phyloP scores from a whole-genome alignment of 2,113 vertebrate genomes.

The Atlantisia rogersi region DNA sequence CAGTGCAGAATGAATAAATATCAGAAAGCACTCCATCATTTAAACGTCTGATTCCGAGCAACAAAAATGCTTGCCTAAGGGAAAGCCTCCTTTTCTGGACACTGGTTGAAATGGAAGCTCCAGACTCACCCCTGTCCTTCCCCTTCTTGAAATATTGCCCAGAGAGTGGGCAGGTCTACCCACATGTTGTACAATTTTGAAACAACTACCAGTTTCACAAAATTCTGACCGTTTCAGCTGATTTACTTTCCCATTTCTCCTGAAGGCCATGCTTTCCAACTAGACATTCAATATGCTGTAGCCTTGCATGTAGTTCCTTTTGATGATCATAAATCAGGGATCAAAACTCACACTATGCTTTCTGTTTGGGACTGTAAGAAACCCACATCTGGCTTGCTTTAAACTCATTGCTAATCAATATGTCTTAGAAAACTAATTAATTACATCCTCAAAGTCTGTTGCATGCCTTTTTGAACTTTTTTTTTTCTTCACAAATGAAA shows the following conservation, averaged over 20 bases:
- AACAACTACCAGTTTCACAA: neutral
- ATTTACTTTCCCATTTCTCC: neutral
- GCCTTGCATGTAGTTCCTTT: neutral
- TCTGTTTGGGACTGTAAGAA: neutral
- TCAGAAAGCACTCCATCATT: neutral
- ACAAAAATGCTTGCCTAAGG: neutral
- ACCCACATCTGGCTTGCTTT: neutral
- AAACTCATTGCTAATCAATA: neutral
- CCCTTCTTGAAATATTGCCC: neutral
- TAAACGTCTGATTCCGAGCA: neutral
- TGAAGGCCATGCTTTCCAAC: neutral
- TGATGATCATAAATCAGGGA: neutral
- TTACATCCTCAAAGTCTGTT: neutral
- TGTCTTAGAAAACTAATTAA: neutral
- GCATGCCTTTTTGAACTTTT: neutral
- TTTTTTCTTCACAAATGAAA: neutral
- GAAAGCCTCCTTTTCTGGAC: neutral
- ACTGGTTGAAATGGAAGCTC: neutral
- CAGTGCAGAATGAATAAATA: slow-evolving; percentile 11
- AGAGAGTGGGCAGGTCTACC: neutral
- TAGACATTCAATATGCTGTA: neutral
- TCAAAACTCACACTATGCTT: neutral
- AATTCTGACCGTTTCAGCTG: neutral
- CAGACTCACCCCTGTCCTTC: neutral
- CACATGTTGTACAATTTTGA: neutral